Percentiles rank a stretch among this genome's conserved stretches.
Conservation (phyloP, 2,797 vertebrate species). For the Nyctalus aviator region DNA sequence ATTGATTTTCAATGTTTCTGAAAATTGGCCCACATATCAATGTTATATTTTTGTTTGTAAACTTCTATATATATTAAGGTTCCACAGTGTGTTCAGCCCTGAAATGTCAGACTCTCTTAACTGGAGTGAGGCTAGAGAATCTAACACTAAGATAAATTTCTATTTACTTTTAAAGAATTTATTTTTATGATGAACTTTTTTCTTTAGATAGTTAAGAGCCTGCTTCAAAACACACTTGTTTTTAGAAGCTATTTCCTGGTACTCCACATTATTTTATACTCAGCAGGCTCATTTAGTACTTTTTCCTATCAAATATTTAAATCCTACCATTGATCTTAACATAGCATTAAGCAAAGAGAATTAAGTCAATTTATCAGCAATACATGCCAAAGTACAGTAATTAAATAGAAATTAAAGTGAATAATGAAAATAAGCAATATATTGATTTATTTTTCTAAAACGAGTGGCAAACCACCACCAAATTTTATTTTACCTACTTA, state of each 20-base stretch:
- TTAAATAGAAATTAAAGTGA: slow-evolving; percentile 72
- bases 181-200: slow-evolving; percentile 60
- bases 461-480: background rate
- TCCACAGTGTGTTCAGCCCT: slow-evolving; percentile 40
- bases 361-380: slow-evolving; percentile 80
- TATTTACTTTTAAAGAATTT: slow-evolving; percentile 72
- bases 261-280: slow-evolving; percentile 54
- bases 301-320: slow-evolving; percentile 71
- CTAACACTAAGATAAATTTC: slow-evolving; percentile 61
- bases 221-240: slow-evolving; percentile 67
- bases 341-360: slow-evolving; percentile 73
- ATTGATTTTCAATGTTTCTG: slow-evolving; percentile 65
- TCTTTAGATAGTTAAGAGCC: slow-evolving; percentile 29
- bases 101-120: slow-evolving; percentile 70
- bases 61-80: slow-evolving; percentile 71
- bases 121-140: slow-evolving; percentile 43
- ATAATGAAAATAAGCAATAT: slow-evolving; percentile 59
- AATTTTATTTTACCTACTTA: slow-evolving; percentile 71
- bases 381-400: slow-evolving; percentile 58
- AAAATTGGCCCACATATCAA: slow-evolving; percentile 71
- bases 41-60: slow-evolving; percentile 70
- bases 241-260: slow-evolving; percentile 60
- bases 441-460: slow-evolving; percentile 70
- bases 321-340: slow-evolving; percentile 45
- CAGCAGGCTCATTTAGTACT: slow-evolving; percentile 56